Evolutionary conservation across 2,888 invertebrate genomes (phyloP).

Genomic region (Habroteleia sp.): DNA sequence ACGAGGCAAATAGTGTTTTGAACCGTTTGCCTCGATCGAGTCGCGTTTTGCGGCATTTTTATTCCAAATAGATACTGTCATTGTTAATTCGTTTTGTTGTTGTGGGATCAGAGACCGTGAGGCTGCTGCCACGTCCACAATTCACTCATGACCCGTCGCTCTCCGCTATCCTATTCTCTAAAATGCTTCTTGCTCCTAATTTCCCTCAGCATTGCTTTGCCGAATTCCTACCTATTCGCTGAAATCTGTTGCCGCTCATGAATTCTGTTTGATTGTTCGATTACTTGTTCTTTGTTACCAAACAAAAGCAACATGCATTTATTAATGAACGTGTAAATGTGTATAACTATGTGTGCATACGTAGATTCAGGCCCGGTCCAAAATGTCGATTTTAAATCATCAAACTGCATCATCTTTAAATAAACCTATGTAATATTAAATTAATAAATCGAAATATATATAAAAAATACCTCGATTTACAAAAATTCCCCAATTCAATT

Average conservation of each 20-base stretch:
- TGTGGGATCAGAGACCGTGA: constrained; percentile 9
- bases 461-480: too few relatives aligned
- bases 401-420: too few relatives aligned
- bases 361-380: too few relatives aligned
- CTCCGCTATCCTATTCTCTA: constrained; percentile 9
- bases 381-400: too few relatives aligned
- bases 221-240: not conserved
- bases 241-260: not conserved
- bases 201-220: not conserved
- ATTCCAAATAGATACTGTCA: constrained; percentile 30
- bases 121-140: constrained; percentile 78
- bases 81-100: constrained; percentile 25
- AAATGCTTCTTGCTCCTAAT: constrained; percentile 14
- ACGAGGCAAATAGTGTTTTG: too few relatives aligned
- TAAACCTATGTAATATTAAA: too few relatives aligned
- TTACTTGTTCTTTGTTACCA: constrained; percentile 25
- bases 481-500: too few relatives aligned
- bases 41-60: not conserved
- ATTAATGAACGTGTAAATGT: too few relatives aligned
- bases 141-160: constrained; percentile 62
- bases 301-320: constrained; percentile 13
- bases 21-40: not conserved
- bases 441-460: too few relatives aligned
- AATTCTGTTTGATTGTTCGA: constrained; percentile 36
- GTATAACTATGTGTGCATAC: too few relatives aligned